These are phyloP conservation scores for Iselma pallidipennis DNA, from an alignment of 2,888 invertebrate genomes.

Conservation along the genomic window DNA sequence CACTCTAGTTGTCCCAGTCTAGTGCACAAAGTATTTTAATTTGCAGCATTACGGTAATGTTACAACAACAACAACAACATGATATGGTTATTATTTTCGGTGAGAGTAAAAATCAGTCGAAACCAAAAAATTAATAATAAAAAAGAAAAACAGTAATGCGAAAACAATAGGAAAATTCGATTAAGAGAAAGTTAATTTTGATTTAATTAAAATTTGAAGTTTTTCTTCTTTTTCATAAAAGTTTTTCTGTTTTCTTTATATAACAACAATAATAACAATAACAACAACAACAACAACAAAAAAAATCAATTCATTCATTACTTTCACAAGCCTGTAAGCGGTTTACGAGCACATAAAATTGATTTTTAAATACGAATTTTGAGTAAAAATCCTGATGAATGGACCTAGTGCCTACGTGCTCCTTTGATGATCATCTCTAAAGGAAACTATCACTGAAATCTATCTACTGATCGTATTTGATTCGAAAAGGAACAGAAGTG, in stretches of 20 bases:
- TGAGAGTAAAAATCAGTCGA: neutral
- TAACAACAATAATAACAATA: too few relatives aligned
- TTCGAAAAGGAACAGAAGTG: conserved; percentile 40
- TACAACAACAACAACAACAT: neutral
- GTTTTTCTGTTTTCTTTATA: too few relatives aligned
- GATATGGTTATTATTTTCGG: too few relatives aligned
- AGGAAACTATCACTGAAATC: too few relatives aligned
- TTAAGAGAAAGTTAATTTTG: too few relatives aligned
- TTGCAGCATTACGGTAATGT: neutral
- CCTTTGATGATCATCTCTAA: neutral
- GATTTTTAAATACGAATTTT: neutral
- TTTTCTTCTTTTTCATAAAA: too few relatives aligned
- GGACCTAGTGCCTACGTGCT: conserved; percentile 20
- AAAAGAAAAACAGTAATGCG: too few relatives aligned
- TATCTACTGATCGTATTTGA: too few relatives aligned
- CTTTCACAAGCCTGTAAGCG: neutral
- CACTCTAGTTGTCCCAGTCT: neutral
- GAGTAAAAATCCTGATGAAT: neutral
- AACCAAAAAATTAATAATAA: too few relatives aligned
- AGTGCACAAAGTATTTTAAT: neutral
- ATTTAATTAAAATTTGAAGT: too few relatives aligned
- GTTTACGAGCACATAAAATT: conserved; percentile 11
- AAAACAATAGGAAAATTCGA: too few relatives aligned
- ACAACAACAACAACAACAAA: neutral
- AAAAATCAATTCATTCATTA: neutral